Evolutionary conservation across 2,888 invertebrate species (phyloP).

Genomic region (Eulithis testata): DNA sequence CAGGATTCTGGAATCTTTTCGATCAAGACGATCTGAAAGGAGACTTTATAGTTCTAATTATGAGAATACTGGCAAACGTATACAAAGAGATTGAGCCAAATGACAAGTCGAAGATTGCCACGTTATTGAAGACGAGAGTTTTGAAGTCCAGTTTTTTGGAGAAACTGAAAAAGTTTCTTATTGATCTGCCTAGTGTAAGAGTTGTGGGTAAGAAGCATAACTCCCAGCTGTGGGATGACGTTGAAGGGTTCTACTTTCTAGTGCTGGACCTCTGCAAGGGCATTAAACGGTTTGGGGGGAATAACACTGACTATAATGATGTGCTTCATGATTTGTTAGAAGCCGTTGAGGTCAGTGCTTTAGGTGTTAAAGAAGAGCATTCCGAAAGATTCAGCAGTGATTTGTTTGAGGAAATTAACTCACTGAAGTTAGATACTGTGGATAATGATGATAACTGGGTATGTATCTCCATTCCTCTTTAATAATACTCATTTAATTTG

Average conservation of each 20-base stretch:
- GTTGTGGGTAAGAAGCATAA: slow-evolving; percentile 72
- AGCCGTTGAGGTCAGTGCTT: slow-evolving; percentile 61
- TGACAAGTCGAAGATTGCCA: slow-evolving; percentile 65
- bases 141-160: slow-evolving; percentile 64
- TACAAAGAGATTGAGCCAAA: slow-evolving; percentile 62
- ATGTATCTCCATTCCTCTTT: slow-evolving; percentile 26
- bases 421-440: slow-evolving; percentile 51
- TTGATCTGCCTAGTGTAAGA: slow-evolving; percentile 61
- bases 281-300: slow-evolving; percentile 58
- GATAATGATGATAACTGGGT: slow-evolving; percentile 56
- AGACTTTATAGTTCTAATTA: slow-evolving; percentile 77
- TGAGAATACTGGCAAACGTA: slow-evolving; percentile 70
- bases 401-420: slow-evolving; percentile 63
- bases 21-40: slow-evolving; percentile 68
- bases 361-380: slow-evolving; percentile 65
- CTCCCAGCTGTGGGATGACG: slow-evolving; percentile 73
- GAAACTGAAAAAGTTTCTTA: slow-evolving; percentile 62
- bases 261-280: slow-evolving; percentile 64
- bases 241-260: slow-evolving; percentile 64
- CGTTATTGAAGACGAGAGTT: slow-evolving; percentile 62
- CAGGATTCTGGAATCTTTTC: slow-evolving; percentile 76
- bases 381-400: slow-evolving; percentile 75
- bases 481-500: background rate
- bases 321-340: slow-evolving; percentile 60
- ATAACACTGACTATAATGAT: slow-evolving; percentile 53